Conservation (phyloP, 2,888 invertebrate genomes). For the Hanleya hanleyi region DNA sequence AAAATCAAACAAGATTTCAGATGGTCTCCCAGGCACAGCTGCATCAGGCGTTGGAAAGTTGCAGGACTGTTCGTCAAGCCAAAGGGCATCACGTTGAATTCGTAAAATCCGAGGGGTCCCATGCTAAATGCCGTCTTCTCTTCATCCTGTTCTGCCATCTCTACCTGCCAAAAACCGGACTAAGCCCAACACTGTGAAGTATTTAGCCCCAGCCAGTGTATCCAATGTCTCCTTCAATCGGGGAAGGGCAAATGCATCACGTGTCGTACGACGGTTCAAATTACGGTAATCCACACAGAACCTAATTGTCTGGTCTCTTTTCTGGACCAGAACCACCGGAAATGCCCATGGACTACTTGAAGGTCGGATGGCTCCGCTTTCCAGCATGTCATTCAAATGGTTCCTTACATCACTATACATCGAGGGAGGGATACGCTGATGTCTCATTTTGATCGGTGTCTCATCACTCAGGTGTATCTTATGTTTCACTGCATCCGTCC, state of each 20-base stretch:
- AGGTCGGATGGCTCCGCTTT: background rate
- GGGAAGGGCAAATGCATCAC: constrained; percentile 34
- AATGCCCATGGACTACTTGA: background rate
- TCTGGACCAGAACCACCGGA: background rate
- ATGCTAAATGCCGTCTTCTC: constrained; percentile 36
- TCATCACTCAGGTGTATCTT: background rate
- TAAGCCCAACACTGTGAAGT: constrained; percentile 30
- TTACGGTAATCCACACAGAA: background rate
- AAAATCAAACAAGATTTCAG: constrained; percentile 13
- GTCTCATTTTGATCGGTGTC: constrained; percentile 4
- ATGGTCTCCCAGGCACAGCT: background rate
- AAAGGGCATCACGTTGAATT: background rate
- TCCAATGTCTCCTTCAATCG: constrained; percentile 38
- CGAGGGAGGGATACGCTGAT: background rate
- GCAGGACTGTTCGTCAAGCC: background rate
- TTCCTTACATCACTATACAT: constrained; percentile 6
- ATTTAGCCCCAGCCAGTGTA: constrained; percentile 19
- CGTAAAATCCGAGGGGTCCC: background rate
- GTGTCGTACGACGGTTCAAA: constrained; percentile 4
- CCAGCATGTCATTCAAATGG: background rate
- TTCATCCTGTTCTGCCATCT: constrained; percentile 15
- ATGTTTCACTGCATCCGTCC: constrained; percentile 11
- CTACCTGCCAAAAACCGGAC: constrained; percentile 17
- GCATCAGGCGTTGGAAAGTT: constrained; percentile 28
- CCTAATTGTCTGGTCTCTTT: background rate